Evolutionary conservation across 2,888 invertebrate species (phyloP).

Genomic region (Nasonovia ribisnigri): DNA sequence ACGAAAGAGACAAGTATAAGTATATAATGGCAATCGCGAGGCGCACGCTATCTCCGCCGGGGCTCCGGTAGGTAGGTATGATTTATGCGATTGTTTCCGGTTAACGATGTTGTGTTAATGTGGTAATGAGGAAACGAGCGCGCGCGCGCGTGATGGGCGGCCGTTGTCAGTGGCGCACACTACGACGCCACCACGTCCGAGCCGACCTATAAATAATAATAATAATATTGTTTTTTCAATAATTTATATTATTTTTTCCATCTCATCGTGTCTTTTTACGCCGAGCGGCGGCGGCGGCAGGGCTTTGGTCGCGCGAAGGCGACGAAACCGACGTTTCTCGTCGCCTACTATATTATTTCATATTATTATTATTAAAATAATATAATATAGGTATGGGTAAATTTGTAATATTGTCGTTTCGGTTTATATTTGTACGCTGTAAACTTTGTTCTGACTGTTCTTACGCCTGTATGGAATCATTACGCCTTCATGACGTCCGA

Average conservation of each 20-base stretch:
- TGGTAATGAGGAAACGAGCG: constrained; percentile 36
- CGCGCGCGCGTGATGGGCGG: constrained; percentile 32
- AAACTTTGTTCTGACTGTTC: not conserved
- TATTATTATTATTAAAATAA: not conserved
- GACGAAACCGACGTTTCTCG: not conserved
- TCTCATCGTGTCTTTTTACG: not conserved
- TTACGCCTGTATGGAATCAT: not conserved
- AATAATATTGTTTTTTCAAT: not conserved
- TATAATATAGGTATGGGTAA: not conserved
- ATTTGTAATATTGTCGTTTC: not conserved
- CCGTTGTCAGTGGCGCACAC: not conserved
- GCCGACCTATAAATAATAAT: constrained; percentile 32
- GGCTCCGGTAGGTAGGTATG: not conserved
- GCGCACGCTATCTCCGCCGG: not conserved
- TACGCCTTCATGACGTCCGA: not conserved
- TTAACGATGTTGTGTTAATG: constrained; percentile 51
- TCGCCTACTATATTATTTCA: not conserved
- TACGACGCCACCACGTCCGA: not conserved
- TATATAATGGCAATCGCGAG: not conserved
- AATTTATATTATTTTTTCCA: constrained; percentile 26
- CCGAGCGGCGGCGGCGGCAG: not conserved
- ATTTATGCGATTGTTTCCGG: constrained; percentile 47
- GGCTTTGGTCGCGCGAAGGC: not conserved
- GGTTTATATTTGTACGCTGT: not conserved
- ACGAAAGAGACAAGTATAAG: constrained; percentile 1